Percentiles rank a stretch among this genome's conserved stretches.
These are phyloP conservation scores for Orientallactaga sibirica DNA, from an alignment of 2,797 vertebrate species.

Conservation along the genomic window DNA sequence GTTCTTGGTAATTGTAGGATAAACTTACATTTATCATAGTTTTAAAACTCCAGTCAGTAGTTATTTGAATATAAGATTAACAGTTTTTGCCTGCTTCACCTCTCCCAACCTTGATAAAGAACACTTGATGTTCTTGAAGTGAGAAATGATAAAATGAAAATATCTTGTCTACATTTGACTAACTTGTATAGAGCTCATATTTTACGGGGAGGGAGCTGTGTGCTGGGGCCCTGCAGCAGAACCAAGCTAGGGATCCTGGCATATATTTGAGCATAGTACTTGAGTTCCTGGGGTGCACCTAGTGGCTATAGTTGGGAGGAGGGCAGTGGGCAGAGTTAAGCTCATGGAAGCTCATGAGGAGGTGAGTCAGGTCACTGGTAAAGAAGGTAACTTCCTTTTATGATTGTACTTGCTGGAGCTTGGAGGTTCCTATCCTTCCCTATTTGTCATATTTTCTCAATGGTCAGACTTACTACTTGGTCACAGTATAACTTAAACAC, in stretches of 20 bases:
- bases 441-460: not conserved
- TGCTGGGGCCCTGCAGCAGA: not conserved
- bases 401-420: not conserved
- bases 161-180: not conserved
- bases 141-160: not conserved
- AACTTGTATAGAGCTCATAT: not conserved
- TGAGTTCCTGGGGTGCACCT: not conserved
- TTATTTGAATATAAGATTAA: not conserved
- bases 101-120: not conserved
- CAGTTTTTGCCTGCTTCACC: not conserved
- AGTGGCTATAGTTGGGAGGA: not conserved
- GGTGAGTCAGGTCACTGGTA: not conserved
- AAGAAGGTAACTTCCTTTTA: not conserved
- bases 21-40: not conserved
- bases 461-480: not conserved
- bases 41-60: slow-evolving; percentile 13
- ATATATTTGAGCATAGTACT: not conserved
- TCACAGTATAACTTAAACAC: not conserved
- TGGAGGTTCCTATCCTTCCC: not conserved
- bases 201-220: not conserved
- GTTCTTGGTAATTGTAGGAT: slow-evolving; percentile 15
- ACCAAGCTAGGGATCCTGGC: not conserved
- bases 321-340: not conserved
- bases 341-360: not conserved
- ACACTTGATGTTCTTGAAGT: not conserved